Evolutionary conservation across 2,797 vertebrate species (phyloP).

Genomic region (Podarcis siculus): DNA sequence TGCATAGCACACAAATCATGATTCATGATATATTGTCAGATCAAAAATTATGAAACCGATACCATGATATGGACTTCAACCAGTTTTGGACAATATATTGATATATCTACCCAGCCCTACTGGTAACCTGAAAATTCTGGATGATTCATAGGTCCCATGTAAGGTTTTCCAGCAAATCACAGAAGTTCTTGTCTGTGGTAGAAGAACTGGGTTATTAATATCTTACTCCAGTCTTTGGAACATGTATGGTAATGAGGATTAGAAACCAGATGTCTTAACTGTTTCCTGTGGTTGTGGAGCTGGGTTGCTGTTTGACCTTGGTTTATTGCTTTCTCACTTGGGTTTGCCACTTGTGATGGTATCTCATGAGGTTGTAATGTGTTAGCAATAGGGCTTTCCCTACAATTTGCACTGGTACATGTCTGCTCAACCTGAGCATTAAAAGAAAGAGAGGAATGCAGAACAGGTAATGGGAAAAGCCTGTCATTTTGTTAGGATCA

Average conservation of each 20-base stretch:
- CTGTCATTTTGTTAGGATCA: no score
- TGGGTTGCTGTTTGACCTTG: neutral
- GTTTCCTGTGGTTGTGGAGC: neutral
- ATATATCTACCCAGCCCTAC: no score
- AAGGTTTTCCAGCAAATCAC: neutral
- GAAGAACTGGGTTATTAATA: neutral
- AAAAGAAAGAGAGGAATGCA: neutral
- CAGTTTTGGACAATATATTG: no score
- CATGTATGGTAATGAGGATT: neutral
- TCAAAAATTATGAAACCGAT: no score
- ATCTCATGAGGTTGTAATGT: neutral
- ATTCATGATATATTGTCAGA: no score
- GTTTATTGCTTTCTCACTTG: neutral
- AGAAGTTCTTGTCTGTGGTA: no score
- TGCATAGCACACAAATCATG: no score
- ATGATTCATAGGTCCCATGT: neutral
- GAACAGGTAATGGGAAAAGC: neutral
- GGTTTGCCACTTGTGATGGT: neutral
- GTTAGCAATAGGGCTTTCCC: neutral
- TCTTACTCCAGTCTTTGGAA: neutral
- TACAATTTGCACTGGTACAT: neutral
- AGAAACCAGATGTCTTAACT: neutral
- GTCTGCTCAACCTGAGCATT: neutral
- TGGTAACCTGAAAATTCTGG: neutral
- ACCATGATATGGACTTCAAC: no score